These are phyloP conservation scores for Papilio demoleus DNA, from an alignment of 2,888 invertebrate genomes.

Conservation along the genomic window DNA sequence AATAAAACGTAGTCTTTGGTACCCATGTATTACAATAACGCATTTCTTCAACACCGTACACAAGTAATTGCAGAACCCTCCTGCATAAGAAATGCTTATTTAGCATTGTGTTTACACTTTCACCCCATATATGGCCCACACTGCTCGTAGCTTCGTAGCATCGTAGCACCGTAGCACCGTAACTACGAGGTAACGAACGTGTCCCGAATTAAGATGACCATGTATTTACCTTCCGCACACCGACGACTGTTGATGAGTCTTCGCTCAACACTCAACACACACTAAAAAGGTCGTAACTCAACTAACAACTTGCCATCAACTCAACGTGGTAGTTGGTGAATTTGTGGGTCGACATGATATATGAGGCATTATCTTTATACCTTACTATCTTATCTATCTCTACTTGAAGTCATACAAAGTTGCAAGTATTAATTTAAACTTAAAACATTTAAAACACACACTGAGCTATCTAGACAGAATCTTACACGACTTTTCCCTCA, in stretches of 20 bases:
- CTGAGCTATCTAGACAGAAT: no score
- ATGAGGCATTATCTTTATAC: no score
- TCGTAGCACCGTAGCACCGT: conserved; percentile 15
- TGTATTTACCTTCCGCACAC: conserved; percentile 22
- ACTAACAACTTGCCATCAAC: not conserved
- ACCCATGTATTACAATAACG: no score
- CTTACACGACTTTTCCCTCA: no score
- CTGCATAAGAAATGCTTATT: conserved; percentile 19
- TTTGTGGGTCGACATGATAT: no score
- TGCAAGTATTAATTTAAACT: no score
- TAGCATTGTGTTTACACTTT: conserved; percentile 20
- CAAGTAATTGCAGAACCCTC: not conserved
- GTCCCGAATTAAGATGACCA: conserved; percentile 22
- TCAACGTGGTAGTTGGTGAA: no score
- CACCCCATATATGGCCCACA: not conserved
- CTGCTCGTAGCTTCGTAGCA: not conserved
- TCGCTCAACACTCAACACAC: no score
- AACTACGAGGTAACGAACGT: conserved; percentile 27
- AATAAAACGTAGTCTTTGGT: no score
- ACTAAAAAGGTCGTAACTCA: not conserved
- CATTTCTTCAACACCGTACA: not conserved
- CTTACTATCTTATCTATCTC: no score
- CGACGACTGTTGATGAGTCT: conserved; percentile 11
- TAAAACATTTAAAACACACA: no score
- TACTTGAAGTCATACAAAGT: no score